Conservation (phyloP, 2,113 vertebrate genomes). For the Brienomyrus longianalis region DNA sequence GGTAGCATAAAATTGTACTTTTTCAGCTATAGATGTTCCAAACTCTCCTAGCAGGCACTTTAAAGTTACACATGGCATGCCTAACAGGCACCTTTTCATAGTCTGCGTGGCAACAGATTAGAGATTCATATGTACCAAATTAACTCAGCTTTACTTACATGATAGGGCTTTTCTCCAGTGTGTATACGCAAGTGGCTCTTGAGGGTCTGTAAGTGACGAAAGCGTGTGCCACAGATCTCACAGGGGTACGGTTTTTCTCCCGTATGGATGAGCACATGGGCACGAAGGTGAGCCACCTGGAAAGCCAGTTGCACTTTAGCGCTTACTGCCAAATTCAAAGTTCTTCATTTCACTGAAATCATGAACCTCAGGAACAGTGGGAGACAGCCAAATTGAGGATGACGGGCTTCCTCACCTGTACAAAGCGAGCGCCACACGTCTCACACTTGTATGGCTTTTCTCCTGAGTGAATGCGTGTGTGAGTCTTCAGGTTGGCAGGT, state of each 20-base stretch:
- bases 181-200: slow-evolving; percentile 97
- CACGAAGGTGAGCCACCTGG: slow-evolving; percentile 93
- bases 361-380: background rate
- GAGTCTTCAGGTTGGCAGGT: slow-evolving; percentile 94
- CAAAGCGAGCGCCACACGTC: slow-evolving; percentile 80
- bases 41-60: background rate
- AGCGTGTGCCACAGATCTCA: slow-evolving; percentile 94
- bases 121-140: background rate
- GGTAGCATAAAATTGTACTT: background rate
- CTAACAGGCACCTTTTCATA: background rate
- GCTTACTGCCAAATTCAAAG: background rate
- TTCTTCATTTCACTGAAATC: background rate
- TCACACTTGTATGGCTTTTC: slow-evolving; percentile 98
- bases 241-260: slow-evolving; percentile 97
- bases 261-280: slow-evolving; percentile 92
- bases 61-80: background rate
- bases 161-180: slow-evolving; percentile 96
- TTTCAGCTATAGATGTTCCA: background rate
- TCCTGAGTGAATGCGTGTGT: slow-evolving; percentile 93
- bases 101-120: background rate
- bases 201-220: slow-evolving; percentile 91
- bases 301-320: background rate
- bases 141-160: slow-evolving; percentile 65
- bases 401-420: slow-evolving; percentile 62
- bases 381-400: background rate